A percentile compares a stretch with the other conserved stretches of the same genome.
Conservation (phyloP, 2,888 invertebrate genomes). For the Ophion ventricosus region DNA sequence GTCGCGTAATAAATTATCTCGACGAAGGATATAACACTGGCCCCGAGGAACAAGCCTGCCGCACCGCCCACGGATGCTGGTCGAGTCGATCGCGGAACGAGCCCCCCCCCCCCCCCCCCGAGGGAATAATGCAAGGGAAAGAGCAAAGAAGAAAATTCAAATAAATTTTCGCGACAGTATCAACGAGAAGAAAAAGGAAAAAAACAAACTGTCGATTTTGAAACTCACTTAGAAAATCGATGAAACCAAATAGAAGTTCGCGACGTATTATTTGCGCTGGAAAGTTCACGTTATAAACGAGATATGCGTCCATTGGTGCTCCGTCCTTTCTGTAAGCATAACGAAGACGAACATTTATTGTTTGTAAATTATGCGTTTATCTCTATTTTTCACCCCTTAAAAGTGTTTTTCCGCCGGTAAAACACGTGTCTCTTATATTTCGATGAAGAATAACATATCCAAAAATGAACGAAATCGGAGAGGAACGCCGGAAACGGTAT, state of each 20-base stretch:
- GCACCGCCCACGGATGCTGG: slow-evolving; percentile 88
- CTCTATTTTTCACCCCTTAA: too few relatives aligned
- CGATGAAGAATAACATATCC: too few relatives aligned
- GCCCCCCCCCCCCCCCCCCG: too few relatives aligned
- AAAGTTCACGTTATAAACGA: slow-evolving; percentile 56
- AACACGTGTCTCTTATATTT: too few relatives aligned
- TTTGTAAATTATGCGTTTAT: neutral
- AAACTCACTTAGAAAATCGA: slow-evolving; percentile 88
- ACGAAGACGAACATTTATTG: neutral
- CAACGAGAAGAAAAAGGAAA: neutral
- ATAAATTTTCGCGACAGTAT: neutral
- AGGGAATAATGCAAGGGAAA: too few relatives aligned
- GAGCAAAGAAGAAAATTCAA: neutral
- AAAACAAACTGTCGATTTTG: neutral
- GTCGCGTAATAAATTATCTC: slow-evolving; percentile 90
- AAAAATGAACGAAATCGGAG: too few relatives aligned
- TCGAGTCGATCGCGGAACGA: neutral
- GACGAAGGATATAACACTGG: slow-evolving; percentile 90
- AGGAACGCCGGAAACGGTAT: too few relatives aligned
- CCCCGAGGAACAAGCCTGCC: slow-evolving; percentile 91
- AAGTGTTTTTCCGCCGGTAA: too few relatives aligned
- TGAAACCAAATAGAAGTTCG: slow-evolving; percentile 90
- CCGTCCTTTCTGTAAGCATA: slow-evolving; percentile 48
- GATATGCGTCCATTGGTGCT: slow-evolving; percentile 36
- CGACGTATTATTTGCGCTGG: slow-evolving; percentile 78